phyloP scores from a whole-genome alignment of 2,888 invertebrate genomes.

The Apamea monoglypha region DNA sequence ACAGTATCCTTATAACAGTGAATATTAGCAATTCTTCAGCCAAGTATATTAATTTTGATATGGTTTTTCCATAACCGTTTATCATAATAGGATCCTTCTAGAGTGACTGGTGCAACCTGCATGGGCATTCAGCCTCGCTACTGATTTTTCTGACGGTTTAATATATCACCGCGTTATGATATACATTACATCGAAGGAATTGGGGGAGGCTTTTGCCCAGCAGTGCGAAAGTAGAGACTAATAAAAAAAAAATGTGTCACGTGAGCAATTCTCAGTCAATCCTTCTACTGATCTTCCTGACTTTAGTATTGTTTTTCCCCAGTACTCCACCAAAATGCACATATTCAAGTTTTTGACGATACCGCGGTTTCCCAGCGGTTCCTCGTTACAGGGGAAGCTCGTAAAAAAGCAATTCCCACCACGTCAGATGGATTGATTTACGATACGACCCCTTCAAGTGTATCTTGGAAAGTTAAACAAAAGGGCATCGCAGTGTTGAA shows the following conservation, averaged over 20 bases:
- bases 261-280: background rate
- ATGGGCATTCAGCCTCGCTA: background rate
- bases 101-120: background rate
- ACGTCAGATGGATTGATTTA: slow-evolving; percentile 85
- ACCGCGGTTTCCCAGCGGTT: slow-evolving; percentile 34
- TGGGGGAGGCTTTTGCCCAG: no score
- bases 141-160: background rate
- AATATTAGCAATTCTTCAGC: background rate
- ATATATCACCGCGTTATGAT: background rate
- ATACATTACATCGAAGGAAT: background rate
- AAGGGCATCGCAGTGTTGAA: slow-evolving; percentile 66
- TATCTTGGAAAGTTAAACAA: slow-evolving; percentile 72
- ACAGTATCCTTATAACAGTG: background rate
- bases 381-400: slow-evolving; percentile 64
- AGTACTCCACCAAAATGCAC: background rate
- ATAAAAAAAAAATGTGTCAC: background rate
- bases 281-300: background rate
- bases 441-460: slow-evolving; percentile 76
- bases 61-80: background rate
- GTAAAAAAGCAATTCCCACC: slow-evolving; percentile 81
- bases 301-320: background rate
- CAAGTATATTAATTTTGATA: background rate
- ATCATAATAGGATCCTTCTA: no score
- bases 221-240: no score
- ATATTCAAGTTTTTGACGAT: slow-evolving; percentile 26